Base-by-base conservation (phyloP, 2,797 vertebrate genomes). In the Platalea minor region DNA sequence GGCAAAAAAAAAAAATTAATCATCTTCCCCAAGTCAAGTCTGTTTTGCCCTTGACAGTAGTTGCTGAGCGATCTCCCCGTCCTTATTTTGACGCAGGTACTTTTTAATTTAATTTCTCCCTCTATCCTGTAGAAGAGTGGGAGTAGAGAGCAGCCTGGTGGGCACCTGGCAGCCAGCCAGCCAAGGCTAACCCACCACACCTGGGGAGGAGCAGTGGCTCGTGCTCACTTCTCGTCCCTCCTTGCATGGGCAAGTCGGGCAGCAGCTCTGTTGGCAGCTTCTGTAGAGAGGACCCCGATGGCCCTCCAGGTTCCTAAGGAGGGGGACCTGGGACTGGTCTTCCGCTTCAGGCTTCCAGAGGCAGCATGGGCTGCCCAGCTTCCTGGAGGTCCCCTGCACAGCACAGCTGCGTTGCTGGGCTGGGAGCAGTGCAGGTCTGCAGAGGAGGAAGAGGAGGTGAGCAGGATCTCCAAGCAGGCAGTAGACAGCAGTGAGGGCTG, bases 181-280 rank as follows among this genome's bases (percentile, higher is more conserved):
- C 35, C 35, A 35, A 43, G 7, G 5, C 43, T 53, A 78, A 63
- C 11, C 21, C 57, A 61, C 21, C 21, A 5, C 46, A 45, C 26
- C 51, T 50, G 35, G 61, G 45, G 15, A 73, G 35, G 35, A 35
- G 35, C 35, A 35, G 35, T 35, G 35, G 46, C 26, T 45, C 21
- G 48, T 33, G 57, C 39, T 46, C 26, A 14, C 11, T 73, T 53
- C 48, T 72, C 7, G 1, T 26, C 33, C 39, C 23, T 45, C 17
- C 14, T 54, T 54, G 5, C 18, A 37, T 5, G 28, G 13, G 2
- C 9, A 33, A 53, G 29, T 6, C 0, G 3, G n/a, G 25, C 61
- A 85, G 51, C 31, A 67, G 5, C 35, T 43, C 53, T 50, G 25
- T 43, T 31, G 70, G 5, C 25, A 67, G 31, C 25, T 25, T 75